Conservation (phyloP, 2,888 invertebrate genomes). For the Aporophyla lueneburgensis region DNA sequence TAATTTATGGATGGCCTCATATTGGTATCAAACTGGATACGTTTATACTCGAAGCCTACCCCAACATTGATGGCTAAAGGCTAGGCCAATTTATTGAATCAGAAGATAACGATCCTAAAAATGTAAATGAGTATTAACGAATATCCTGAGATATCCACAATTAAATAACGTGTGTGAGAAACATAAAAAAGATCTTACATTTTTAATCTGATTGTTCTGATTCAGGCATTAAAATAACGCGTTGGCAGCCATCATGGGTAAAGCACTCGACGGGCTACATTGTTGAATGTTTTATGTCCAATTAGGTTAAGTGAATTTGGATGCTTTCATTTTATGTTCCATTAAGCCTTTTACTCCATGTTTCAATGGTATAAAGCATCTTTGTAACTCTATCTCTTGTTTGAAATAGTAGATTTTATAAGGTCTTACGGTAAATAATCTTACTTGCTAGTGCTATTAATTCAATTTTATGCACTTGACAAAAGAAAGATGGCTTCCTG, state of each 20-base stretch:
- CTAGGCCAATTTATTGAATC: neutral
- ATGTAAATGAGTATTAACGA: no score
- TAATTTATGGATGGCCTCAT: no score
- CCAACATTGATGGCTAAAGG: neutral
- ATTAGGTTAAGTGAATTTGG: conserved; percentile 44
- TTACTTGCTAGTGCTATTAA: neutral
- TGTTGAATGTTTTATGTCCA: conserved; percentile 30
- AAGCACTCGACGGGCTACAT: conserved; percentile 12
- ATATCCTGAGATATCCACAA: neutral
- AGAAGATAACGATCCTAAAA: neutral
- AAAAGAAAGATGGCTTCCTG: neutral
- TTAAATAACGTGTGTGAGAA: neutral
- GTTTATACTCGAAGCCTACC: neutral
- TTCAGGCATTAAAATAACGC: neutral
- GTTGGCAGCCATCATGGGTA: conserved; percentile 9
- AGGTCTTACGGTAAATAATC: neutral
- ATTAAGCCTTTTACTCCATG: conserved; percentile 3
- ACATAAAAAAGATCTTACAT: neutral
- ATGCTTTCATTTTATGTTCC: conserved; percentile 30
- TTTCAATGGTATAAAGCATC: conserved; percentile 16
- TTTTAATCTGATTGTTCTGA: neutral
- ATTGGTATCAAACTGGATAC: neutral
- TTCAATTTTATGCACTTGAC: neutral
- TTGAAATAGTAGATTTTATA: neutral
- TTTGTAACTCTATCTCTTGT: neutral